Percentiles rank a stretch among this genome's conserved stretches.
phyloP scores from a whole-genome alignment of 2,888 invertebrate genomes.

The Muschampia plurimacula region DNA sequence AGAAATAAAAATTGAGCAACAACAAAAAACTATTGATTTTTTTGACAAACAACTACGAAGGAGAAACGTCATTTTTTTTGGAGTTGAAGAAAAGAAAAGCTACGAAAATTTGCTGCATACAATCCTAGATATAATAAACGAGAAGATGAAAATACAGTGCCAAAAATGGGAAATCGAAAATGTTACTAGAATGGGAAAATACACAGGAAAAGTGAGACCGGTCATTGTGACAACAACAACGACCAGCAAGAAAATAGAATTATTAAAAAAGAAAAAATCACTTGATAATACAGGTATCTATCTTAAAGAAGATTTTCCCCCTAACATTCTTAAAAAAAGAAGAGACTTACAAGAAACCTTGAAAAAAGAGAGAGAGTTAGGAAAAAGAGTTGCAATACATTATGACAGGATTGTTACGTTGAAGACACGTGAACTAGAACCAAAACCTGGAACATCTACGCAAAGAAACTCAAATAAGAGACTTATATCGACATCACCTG shows the following conservation, averaged over 20 bases:
- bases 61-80: conserved; percentile 49
- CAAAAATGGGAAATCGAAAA: conserved; percentile 42
- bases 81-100: conserved; percentile 43
- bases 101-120: conserved; percentile 35
- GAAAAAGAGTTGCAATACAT: conserved; percentile 42
- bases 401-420: conserved; percentile 45
- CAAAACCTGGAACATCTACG: conserved; percentile 8
- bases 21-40: conserved; percentile 47
- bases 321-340: conserved; percentile 46
- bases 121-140: conserved; percentile 40
- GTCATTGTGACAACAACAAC: conserved; percentile 42
- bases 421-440: conserved; percentile 21
- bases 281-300: conserved; percentile 39
- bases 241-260: conserved; percentile 44
- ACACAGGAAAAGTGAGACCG: conserved; percentile 39
- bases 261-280: conserved; percentile 45
- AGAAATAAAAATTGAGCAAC: conserved; percentile 47
- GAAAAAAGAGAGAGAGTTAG: conserved; percentile 40
- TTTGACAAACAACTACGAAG: conserved; percentile 45
- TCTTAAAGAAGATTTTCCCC: conserved; percentile 46
- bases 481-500: conserved; percentile 38
- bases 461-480: conserved; percentile 28
- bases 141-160: conserved; percentile 38
- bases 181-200: conserved; percentile 38
- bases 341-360: conserved; percentile 46